Evolutionary conservation across 2,113 vertebrate species (phyloP).

Genomic region (Thomomys bottae): DNA sequence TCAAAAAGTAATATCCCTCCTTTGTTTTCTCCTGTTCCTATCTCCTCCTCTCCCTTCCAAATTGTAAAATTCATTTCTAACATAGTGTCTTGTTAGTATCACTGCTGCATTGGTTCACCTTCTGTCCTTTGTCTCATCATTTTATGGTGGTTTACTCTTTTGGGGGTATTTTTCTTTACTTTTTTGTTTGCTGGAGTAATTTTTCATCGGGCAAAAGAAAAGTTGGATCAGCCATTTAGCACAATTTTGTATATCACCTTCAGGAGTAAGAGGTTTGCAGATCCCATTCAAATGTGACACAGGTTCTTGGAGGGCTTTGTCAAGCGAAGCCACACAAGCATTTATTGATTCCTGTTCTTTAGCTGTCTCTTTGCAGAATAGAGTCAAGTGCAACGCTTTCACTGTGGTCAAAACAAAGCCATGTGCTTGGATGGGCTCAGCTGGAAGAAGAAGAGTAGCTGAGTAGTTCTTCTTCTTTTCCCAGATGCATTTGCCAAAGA

Average conservation of each 20-base stretch:
- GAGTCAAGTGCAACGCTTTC: slow-evolving; percentile 45
- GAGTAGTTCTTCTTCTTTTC: slow-evolving; percentile 32
- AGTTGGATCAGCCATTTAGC: neutral
- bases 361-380: slow-evolving; percentile 13
- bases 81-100: too few relatives aligned
- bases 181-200: neutral
- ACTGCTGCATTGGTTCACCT: too few relatives aligned
- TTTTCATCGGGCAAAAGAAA: neutral
- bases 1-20: too few relatives aligned
- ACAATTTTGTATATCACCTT: neutral
- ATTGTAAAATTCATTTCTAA: too few relatives aligned
- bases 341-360: slow-evolving; percentile 53
- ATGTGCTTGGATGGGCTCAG: slow-evolving; percentile 36
- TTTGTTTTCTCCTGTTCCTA: too few relatives aligned
- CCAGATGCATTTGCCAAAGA: neutral
- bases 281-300: slow-evolving; percentile 49
- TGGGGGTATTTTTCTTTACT: neutral
- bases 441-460: slow-evolving; percentile 59
- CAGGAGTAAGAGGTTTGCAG: neutral
- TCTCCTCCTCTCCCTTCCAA: too few relatives aligned
- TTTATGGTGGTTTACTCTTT: too few relatives aligned
- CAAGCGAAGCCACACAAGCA: slow-evolving; percentile 2
- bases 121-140: too few relatives aligned
- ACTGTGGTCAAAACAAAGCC: slow-evolving; percentile 56
- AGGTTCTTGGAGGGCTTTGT: neutral